phyloP scores from a whole-genome alignment of 2,888 invertebrate species.

The Nomada hirtipes region DNA sequence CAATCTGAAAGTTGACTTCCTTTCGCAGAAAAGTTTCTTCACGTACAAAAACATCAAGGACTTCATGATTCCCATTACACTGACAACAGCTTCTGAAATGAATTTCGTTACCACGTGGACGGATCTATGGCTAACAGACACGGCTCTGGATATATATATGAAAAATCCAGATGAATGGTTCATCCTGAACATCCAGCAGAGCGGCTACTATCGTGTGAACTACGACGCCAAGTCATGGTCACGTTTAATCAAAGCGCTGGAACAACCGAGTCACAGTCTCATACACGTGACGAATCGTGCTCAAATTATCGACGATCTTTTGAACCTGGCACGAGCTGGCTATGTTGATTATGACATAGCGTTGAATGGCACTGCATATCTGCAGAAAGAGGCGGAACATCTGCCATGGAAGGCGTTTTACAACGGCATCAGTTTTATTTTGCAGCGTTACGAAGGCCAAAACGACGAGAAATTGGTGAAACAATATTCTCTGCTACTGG shows the following conservation, averaged over 20 bases:
- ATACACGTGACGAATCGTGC: slow-evolving; percentile 90
- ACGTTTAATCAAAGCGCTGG: slow-evolving; percentile 85
- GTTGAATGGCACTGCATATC: slow-evolving; percentile 89
- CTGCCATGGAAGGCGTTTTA: slow-evolving; percentile 90
- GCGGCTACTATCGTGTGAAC: slow-evolving; percentile 89
- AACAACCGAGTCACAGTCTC: slow-evolving; percentile 80
- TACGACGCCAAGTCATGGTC: slow-evolving; percentile 87
- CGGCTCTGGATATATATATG: slow-evolving; percentile 81
- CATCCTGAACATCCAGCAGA: slow-evolving; percentile 74
- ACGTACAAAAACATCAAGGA: not conserved
- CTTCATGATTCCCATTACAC: slow-evolving; percentile 85
- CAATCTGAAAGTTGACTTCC: no score
- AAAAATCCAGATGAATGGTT: slow-evolving; percentile 70
- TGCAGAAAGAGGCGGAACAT: slow-evolving; percentile 89
- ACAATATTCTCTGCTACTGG: slow-evolving; percentile 82
- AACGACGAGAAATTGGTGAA: slow-evolving; percentile 32
- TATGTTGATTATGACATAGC: slow-evolving; percentile 87
- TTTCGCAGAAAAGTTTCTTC: slow-evolving; percentile 37
- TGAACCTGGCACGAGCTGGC: slow-evolving; percentile 90
- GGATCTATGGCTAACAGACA: slow-evolving; percentile 84
- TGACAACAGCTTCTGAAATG: slow-evolving; percentile 82
- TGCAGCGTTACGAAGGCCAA: slow-evolving; percentile 72
- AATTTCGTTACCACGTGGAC: slow-evolving; percentile 85
- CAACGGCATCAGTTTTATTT: slow-evolving; percentile 83
- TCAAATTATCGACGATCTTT: slow-evolving; percentile 92